These are phyloP conservation scores for Tapera naevia DNA, from an alignment of 2,797 vertebrate species.

Conservation along the genomic window DNA sequence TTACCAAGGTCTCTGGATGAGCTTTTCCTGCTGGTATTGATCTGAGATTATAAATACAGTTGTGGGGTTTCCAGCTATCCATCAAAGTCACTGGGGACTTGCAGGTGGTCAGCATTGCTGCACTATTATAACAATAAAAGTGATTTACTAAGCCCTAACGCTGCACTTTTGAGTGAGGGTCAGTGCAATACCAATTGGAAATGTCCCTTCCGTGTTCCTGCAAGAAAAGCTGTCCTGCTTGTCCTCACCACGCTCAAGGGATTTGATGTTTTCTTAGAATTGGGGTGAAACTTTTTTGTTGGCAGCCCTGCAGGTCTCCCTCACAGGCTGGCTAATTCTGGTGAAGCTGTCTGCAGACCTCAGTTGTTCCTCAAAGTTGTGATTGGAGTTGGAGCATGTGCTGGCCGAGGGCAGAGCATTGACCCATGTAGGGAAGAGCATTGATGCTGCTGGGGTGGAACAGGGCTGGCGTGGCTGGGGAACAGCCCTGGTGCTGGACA, in stretches of 20 bases:
- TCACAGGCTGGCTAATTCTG: neutral
- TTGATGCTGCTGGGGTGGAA: neutral
- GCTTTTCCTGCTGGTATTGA: conserved; percentile 43
- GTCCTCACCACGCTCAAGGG: neutral
- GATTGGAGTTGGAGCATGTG: neutral
- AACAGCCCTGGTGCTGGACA: fast-evolving
- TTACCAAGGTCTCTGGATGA: neutral
- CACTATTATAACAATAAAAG: neutral
- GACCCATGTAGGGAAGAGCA: fast-evolving
- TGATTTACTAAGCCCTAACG: neutral
- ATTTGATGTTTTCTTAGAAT: neutral
- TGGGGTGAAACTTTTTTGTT: neutral
- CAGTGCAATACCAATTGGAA: neutral
- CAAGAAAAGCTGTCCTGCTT: fast-evolving
- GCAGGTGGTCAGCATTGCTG: neutral
- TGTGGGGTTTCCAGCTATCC: neutral
- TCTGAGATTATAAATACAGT: conserved; percentile 18
- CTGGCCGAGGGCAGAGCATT: neutral
- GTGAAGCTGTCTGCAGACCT: neutral
- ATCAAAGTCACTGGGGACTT: neutral
- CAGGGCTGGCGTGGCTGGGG: fast-evolving
- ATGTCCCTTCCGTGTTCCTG: neutral
- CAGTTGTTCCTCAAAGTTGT: neutral
- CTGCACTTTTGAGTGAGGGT: neutral
- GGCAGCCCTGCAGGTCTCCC: neutral